Evolutionary conservation across 2,888 invertebrate genomes (phyloP).

Genomic region (Hydropsyche betteni): DNA sequence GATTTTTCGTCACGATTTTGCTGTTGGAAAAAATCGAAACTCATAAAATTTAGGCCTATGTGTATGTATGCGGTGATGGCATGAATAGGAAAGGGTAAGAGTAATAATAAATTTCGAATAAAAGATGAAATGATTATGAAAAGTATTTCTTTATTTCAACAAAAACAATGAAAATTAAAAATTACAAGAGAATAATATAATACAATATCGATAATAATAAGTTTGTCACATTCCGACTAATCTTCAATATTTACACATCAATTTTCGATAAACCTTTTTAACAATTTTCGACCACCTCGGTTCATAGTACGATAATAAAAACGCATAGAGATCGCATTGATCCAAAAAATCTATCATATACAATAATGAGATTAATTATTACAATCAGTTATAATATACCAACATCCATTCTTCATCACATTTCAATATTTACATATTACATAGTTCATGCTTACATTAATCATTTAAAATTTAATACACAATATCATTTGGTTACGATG

Average conservation of each 20-base stretch:
- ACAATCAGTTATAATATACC: not conserved
- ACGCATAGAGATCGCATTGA: slow-evolving; percentile 3
- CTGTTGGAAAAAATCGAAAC: too few relatives aligned
- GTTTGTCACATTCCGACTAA: slow-evolving; percentile 1
- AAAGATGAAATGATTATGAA: slow-evolving; percentile 32
- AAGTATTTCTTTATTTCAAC: slow-evolving; percentile 48
- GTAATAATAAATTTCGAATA: too few relatives aligned
- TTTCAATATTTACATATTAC: not conserved
- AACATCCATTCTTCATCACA: not conserved
- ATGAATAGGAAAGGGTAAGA: too few relatives aligned
- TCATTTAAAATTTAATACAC: slow-evolving; percentile 15
- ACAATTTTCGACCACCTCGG: not conserved
- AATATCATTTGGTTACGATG: slow-evolving; percentile 20
- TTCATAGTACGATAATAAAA: not conserved
- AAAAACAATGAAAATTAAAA: slow-evolving; percentile 44
- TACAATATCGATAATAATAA: slow-evolving; percentile 21
- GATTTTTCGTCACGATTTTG: too few relatives aligned
- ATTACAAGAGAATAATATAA: slow-evolving; percentile 16
- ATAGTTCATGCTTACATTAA: not conserved
- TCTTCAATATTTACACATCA: not conserved
- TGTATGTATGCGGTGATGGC: too few relatives aligned
- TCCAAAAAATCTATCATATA: slow-evolving; percentile 2
- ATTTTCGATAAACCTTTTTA: slow-evolving; percentile 6
- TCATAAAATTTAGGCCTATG: too few relatives aligned
- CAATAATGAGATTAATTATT: not conserved